phyloP scores from a whole-genome alignment of 1,140 invertebrate species.

The Mercenaria mercenaria region DNA sequence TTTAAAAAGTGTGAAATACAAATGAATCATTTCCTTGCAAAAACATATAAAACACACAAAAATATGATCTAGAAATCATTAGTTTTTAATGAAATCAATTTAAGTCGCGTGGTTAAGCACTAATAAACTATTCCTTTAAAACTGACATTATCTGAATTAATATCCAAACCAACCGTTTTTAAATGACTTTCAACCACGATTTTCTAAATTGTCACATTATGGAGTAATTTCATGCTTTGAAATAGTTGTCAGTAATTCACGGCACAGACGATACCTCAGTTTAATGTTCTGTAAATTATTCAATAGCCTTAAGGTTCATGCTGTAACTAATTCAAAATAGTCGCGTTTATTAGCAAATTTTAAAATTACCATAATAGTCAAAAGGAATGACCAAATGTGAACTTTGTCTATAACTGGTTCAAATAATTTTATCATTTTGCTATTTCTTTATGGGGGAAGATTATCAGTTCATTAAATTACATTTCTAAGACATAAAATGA shows the following conservation, averaged over 20 bases:
- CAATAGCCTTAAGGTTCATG: not conserved
- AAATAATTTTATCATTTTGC: not conserved
- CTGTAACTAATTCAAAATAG: not conserved
- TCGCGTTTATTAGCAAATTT: not conserved
- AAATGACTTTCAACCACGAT: no score
- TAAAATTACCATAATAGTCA: slow-evolving; percentile 1
- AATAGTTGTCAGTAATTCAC: not conserved
- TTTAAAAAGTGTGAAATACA: no score
- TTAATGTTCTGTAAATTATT: not conserved
- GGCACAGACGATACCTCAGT: not conserved
- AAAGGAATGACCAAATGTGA: not conserved
- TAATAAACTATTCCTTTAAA: not conserved
- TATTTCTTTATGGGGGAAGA: not conserved
- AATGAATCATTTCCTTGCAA: no score
- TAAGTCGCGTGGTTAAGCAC: slow-evolving; percentile 8
- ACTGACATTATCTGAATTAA: not conserved
- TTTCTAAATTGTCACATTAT: not conserved
- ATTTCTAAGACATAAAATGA: not conserved
- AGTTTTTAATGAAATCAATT: slow-evolving; percentile 51
- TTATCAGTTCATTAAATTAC: not conserved
- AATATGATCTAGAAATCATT: not conserved
- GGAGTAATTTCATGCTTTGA: not conserved
- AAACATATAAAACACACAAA: no score
- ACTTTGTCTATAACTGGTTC: not conserved
- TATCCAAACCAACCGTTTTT: not conserved